These are phyloP conservation scores for Megaustenia siamemsis DNA, from an alignment of 2,888 invertebrate species.

Conservation along the genomic window DNA sequence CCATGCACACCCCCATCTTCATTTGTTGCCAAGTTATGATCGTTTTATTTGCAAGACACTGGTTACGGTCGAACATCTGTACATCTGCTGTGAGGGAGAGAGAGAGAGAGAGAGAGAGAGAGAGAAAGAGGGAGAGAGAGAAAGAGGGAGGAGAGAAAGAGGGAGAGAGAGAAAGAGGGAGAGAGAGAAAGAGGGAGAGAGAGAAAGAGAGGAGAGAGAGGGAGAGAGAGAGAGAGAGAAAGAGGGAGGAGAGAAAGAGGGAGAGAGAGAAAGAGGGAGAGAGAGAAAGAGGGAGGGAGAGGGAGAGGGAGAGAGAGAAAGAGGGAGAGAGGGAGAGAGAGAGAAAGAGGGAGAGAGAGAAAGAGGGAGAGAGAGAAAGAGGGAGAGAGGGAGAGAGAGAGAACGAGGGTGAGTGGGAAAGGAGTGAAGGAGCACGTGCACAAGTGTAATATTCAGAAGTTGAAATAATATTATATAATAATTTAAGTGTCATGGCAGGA, in stretches of 20 bases:
- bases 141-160: no score
- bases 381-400: slow-evolving; percentile 9
- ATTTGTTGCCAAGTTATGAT: no score
- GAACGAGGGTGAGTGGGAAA: neutral
- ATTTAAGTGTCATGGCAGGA: no score
- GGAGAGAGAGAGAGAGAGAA: neutral
- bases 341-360: neutral
- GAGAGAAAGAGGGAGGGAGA: neutral
- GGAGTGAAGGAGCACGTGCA: neutral
- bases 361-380: neutral
- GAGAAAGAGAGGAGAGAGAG: neutral
- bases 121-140: no score
- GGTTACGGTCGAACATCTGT: no score
- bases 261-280: neutral
- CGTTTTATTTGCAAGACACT: no score
- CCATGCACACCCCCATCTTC: no score
- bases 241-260: neutral
- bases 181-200: neutral
- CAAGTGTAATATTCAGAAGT: no score
- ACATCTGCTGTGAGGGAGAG: no score
- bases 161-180: no score
- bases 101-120: no score
- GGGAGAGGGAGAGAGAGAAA: slow-evolving; percentile 6
- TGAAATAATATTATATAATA: no score
- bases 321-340: slow-evolving; percentile 13